Evolutionary conservation across 2,113 vertebrate species (phyloP), one percentile per base, ranked within the genome.

Genomic region (Glaucomys volans): DNA sequence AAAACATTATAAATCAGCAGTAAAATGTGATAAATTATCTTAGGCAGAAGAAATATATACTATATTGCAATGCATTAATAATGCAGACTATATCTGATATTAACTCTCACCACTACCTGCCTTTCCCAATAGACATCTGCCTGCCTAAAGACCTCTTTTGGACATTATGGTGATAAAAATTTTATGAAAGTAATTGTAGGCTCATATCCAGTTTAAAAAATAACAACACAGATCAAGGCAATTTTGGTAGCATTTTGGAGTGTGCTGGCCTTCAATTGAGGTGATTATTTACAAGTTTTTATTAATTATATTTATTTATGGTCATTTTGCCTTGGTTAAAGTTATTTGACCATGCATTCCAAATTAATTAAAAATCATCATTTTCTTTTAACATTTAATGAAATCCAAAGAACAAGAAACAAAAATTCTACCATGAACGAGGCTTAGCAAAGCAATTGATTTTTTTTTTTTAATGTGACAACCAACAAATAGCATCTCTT

Each of bases 341-440:
- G 32, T 69, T 87, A 22, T 76, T 95, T 54, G 76, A 64, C 12
- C 7, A 42, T 71, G 4, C 40, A 91, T 59, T 84, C 14, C 6
- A 85, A 94, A 88, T 76, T 72, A 22, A 80, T 88, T 75, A 62
- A 72, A 97, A 87, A 82, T 52, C 64, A 44, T 14, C 37, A 87
- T 44, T 91, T 47, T 86, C 83, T 75, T 92, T 82, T 52, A 90
- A 20, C 18, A 59, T 71, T 37, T 87, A 86, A 87, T 84, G n/a
- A 87, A 87, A 54, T 50, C 1, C 44, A 83, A 59, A 87, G 35
- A n/a, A 4, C 66, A 22, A 90, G 77, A 81, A n/a, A 4, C 66
- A 22, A 90, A 83, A 81, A 93, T 1, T 57, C 44, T 66, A 32
- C n/a, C 2, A 47, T 24, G 30, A 87, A 74, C 67, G 22, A 95